Percentiles rank a stretch among this genome's conserved stretches.
Evolutionary conservation across 2,797 vertebrate genomes (phyloP).

Genomic region (Poliocrania exsul): DNA sequence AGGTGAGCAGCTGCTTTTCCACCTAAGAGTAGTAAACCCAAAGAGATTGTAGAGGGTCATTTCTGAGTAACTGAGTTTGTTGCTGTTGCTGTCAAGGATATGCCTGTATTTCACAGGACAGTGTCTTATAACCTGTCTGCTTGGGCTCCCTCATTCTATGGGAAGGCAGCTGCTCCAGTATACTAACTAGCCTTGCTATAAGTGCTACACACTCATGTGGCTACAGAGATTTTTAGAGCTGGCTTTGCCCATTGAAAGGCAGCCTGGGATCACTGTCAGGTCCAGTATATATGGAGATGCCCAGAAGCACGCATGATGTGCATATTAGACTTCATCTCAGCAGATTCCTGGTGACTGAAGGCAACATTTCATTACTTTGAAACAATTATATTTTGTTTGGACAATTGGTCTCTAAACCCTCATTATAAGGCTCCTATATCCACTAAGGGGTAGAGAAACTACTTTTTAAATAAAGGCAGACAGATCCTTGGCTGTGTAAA

Average conservation of each 20-base stretch:
- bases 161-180: background rate
- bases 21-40: background rate
- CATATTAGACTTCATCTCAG: background rate
- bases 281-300: background rate
- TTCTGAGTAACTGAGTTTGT: background rate
- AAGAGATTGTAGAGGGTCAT: background rate
- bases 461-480: background rate
- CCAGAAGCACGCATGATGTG: background rate
- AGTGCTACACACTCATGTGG: background rate
- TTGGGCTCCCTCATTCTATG: background rate
- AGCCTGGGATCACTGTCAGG: background rate
- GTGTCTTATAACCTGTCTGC: background rate
- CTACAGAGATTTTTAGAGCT: background rate
- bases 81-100: background rate
- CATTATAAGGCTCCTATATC: background rate
- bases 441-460: background rate
- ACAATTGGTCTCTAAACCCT: background rate
- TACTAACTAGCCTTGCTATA: background rate
- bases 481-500: background rate
- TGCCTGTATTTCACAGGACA: background rate
- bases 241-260: background rate
- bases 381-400: background rate
- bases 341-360: background rate
- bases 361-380: background rate
- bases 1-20: background rate